Evolutionary conservation across 2,113 vertebrate genomes (phyloP), one percentile per base, ranked within the genome.

Genomic region (Trogon surrucura): DNA sequence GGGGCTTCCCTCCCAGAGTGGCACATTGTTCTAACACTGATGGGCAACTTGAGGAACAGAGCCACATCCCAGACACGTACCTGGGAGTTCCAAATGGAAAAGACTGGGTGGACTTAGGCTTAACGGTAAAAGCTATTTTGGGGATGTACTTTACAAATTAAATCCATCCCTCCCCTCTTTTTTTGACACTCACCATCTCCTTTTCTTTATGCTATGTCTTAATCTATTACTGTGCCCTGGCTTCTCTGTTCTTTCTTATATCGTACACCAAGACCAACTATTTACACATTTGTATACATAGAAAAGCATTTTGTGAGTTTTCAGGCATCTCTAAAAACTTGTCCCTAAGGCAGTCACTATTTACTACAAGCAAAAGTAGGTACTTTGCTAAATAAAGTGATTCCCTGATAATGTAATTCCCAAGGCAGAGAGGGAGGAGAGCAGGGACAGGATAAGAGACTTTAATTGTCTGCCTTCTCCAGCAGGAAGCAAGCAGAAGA

Each of bases 391-490:
- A 95, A 84, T 88, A 57, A 95, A 83, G 90, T 60, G 16, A 64
- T 71, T 86, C 82, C 69, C 20, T 78, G 53, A 70, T 64, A 88
- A 74, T 2, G 1, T 51, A 80, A 50, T 75, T 84, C 80, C 83
- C 69, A 65, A 75, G 65, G 50, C 4, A 65, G 60, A 78, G 29
- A 70, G 29, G 38, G 69, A 88, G 73, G 48, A 60, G 53, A 88
- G 11, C 38, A 88, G 79, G 47, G 72, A 74, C 64, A 84, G 48
- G 80, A 50, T 41, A 81, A 92, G 71, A 89, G 53, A 47, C 14
- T 94, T 89, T 90, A 88, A 92, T 86, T 92, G 83, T 71, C 65
- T 97, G 61, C n/a, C 14, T 69, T 91, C 88, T 96, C 73, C 91
- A 96, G 53, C 88, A 96, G 96, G 90, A 96, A 90, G 77, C 65